phyloP scores from a whole-genome alignment of 2,888 invertebrate genomes.

The Balanococcus diminutus region DNA sequence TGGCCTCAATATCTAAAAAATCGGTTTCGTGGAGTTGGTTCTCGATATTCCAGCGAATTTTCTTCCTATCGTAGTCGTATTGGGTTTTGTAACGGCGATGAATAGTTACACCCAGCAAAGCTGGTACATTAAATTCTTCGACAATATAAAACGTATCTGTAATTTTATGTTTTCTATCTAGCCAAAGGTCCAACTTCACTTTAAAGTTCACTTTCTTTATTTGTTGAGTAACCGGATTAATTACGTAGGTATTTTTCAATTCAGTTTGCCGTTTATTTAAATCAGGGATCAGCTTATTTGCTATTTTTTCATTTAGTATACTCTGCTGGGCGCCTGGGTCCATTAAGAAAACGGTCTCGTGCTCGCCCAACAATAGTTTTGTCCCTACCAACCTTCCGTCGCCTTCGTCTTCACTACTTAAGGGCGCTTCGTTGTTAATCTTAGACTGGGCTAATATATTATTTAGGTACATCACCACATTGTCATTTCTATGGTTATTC shows the following conservation, averaged over 20 bases:
- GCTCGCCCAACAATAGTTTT: background rate
- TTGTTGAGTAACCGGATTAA: background rate
- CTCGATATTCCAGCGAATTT: background rate
- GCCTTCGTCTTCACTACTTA: background rate
- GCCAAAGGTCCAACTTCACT: background rate
- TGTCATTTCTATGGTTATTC: too few species aligned
- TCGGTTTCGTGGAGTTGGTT: background rate
- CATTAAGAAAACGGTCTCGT: background rate
- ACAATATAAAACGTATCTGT: background rate
- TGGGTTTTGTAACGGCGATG: background rate
- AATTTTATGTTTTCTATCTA: background rate
- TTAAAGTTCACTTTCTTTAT: background rate
- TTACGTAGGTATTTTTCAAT: background rate
- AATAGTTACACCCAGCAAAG: background rate
- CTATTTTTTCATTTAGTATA: background rate
- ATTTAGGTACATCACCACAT: too few species aligned
- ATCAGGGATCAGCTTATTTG: background rate
- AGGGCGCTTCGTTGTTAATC: too few species aligned
- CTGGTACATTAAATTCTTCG: background rate
- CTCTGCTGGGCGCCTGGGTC: background rate
- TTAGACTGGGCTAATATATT: too few species aligned
- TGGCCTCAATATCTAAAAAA: background rate
- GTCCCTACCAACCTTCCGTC: background rate
- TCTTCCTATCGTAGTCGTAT: background rate
- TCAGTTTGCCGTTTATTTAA: background rate